These are phyloP conservation scores for Vicugna pacos DNA, from an alignment of 2,113 vertebrate genomes.

Conservation along the genomic window DNA sequence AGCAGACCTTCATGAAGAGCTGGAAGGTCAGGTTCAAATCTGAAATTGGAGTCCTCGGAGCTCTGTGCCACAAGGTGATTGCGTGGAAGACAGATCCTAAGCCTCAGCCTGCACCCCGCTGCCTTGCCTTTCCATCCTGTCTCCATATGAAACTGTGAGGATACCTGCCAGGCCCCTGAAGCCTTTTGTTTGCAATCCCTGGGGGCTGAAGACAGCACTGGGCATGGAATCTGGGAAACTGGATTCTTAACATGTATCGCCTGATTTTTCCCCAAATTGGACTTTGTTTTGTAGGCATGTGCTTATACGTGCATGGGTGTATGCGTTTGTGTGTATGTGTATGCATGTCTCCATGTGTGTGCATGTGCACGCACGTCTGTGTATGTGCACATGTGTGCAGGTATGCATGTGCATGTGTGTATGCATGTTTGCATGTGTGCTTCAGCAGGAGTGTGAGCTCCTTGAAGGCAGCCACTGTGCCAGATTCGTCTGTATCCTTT, in stretches of 20 bases:
- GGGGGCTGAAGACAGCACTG: background rate
- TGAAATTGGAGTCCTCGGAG: background rate
- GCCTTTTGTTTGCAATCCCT: too few species aligned
- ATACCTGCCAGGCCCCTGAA: background rate
- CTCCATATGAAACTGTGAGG: background rate
- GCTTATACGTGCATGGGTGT: too few species aligned
- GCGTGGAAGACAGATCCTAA: background rate
- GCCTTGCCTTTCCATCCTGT: background rate
- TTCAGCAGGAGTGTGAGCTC: background rate
- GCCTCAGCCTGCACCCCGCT: too few species aligned
- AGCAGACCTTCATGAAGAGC: background rate
- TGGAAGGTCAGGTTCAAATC: background rate
- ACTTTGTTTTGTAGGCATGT: background rate
- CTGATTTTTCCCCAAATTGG: background rate
- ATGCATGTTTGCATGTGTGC: background rate
- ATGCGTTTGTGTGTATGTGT: background rate
- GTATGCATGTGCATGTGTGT: too few species aligned
- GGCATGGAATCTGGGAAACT: background rate
- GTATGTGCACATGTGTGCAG: rapidly evolving
- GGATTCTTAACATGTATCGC: background rate
- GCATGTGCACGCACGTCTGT: background rate
- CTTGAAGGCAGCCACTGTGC: background rate
- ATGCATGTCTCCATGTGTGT: rapidly evolving
- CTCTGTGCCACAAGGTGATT: background rate
- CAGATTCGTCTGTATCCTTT: background rate